Evolutionary conservation across 2,888 invertebrate species (phyloP), one percentile per base, ranked within the genome.

Genomic region (Linyphia triangularis): DNA sequence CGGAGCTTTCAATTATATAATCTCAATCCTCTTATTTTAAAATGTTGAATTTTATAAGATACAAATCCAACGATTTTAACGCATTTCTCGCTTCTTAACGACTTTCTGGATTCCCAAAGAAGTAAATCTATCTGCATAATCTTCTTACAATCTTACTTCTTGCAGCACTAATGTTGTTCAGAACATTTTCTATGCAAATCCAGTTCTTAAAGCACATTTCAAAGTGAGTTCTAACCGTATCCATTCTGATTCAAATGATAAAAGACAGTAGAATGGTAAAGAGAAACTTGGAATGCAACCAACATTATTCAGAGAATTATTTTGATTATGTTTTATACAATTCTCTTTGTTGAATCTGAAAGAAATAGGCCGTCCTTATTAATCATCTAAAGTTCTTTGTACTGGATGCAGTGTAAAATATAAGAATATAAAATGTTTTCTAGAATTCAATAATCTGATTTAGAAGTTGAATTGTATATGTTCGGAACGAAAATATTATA

Each of bases 121-220:
- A 77, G 37, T 33, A 61, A 77, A 24, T 37, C 5, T 63, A 30
- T 59, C 77, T 43, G 13, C 37, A 61, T 37, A 77, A 77, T 77
- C 61, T 63, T 24, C 22, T 28, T 37, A 69, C 37, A 19, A n/a
- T 40, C 59, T 57, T 67, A 30, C 13, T n/a, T 33, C 19, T 2
- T 10, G 28, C 30, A 75, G 33, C 3, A 40, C 16, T 37, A 77
- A 77, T 24, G 40, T 26, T 22, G 22, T 61, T 59, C 24, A 10
- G 24, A 37, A 63, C 4, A 16, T 77, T 77, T 61, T 37, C n/a
- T 61, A 61, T 77, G 77, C 61, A 77, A 77, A 77, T 77, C 75
- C 77, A n/a, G 24, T 37, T 37, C 22, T 69, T 37, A 51, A 43
- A 28, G 37, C 33, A 22, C 24, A 61, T 77, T 37, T 13, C 22